These are phyloP conservation scores for Xestia rhomboidea DNA, from an alignment of 2,888 invertebrate species.

Conservation along the genomic window DNA sequence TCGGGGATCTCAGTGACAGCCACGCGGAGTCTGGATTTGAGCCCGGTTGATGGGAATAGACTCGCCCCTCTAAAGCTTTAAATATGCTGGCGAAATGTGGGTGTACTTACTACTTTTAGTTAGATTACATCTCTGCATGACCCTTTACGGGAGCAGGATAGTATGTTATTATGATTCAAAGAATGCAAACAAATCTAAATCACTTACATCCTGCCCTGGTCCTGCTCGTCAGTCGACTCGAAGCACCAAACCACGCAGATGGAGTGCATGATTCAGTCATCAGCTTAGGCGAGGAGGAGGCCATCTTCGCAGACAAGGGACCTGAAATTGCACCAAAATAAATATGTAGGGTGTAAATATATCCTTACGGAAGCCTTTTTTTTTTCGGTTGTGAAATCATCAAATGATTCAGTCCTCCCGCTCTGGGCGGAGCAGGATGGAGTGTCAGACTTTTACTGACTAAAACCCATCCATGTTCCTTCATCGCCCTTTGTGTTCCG, in stretches of 20 bases:
- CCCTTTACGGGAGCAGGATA: neutral
- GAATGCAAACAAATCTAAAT: neutral
- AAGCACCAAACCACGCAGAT: slow-evolving; percentile 10
- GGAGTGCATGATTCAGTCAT: neutral
- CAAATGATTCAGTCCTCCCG: too few species aligned
- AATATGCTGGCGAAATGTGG: neutral
- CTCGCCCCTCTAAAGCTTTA: neutral
- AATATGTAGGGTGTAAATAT: neutral
- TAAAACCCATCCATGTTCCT: too few species aligned
- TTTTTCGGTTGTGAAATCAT: too few species aligned
- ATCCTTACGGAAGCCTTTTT: too few species aligned
- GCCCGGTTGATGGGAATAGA: neutral
- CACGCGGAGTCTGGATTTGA: neutral
- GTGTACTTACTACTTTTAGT: neutral
- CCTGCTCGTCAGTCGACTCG: neutral
- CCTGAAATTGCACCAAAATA: neutral
- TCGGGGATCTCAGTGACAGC: too few species aligned
- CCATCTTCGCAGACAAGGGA: neutral
- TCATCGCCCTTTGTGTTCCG: too few species aligned
- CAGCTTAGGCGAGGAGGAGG: neutral
- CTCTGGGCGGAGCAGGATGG: too few species aligned
- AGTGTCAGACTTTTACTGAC: too few species aligned
- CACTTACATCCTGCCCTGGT: neutral
- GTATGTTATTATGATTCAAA: neutral
- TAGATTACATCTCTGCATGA: neutral